A percentile compares a stretch with the other conserved stretches of the same genome.
phyloP scores from a whole-genome alignment of 2,113 vertebrate species.

The Phylloscopus trochilus region DNA sequence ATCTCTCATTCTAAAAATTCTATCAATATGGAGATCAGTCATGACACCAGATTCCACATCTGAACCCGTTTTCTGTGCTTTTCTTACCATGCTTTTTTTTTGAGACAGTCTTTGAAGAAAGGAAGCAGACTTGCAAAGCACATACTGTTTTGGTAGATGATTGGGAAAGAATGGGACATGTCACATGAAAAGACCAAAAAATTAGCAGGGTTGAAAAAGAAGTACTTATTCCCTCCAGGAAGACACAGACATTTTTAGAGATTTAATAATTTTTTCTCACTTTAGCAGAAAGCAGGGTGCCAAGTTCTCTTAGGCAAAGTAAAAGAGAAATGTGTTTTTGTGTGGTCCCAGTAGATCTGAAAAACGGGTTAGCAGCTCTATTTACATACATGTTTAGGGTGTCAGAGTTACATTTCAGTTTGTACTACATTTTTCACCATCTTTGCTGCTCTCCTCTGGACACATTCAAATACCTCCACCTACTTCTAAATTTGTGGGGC shows the following conservation, averaged over 20 bases:
- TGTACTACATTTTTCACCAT: neutral
- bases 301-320: neutral
- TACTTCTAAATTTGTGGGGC: neutral
- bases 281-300: neutral
- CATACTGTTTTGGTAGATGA: neutral
- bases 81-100: neutral
- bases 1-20: neutral
- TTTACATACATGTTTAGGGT: neutral
- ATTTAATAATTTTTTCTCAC: neutral
- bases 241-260: neutral
- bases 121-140: neutral
- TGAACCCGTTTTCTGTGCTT: neutral
- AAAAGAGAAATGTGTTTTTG: neutral
- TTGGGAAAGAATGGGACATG: neutral
- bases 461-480: neutral
- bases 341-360: neutral
- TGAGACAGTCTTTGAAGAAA: neutral
- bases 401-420: neutral
- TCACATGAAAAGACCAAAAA: neutral
- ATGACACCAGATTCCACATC: neutral
- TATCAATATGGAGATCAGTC: neutral
- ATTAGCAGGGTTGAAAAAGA: neutral
- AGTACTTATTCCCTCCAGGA: neutral
- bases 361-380: neutral
- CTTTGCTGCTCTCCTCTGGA: neutral